Evolutionary conservation across 2,888 invertebrate genomes (phyloP), one percentile per base, ranked within the genome.

Genomic region (Antheraea assamensis): DNA sequence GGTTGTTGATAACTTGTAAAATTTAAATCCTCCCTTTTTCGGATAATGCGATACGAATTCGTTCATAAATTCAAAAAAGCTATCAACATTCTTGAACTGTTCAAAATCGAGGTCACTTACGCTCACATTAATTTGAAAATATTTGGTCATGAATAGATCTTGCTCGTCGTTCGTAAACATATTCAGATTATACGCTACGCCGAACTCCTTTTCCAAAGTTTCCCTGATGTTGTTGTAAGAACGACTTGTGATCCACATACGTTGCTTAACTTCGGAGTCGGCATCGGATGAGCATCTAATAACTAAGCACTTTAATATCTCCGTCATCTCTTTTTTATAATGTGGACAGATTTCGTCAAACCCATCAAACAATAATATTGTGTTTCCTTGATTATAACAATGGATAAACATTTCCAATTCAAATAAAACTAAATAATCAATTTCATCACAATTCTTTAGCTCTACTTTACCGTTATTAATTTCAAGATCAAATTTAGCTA

Each of bases 341-440:
- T 76, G 71, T 0, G 80, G 80, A 70, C 78, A 80, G 7, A 80
- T 78, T 72, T 79, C 80, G 19, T 80, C 81, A 7, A 79, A 80
- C 0, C 78, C 80, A 66, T 80, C 81, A 10, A 79, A 79, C 17
- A 79, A 24, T 30, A 79, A 76, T 64, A 80, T 75, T 4, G 78
- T 3, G 35, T 74, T 75, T 24, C 71, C 73, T 3, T 70, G 72
- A 42, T 77, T 79, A 35, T 66, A 78, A 61, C 64, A 75, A 19
- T 78, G 64, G 27, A 80, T 64, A 55, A 80, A 80, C 35, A 77
- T 64, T 42, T 77, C 72, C 13, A 80, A 71, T 58, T 71, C 58
- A 58, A 71, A 71, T 35, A 19, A n/a, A 21, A 24, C 24, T 55
- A 71, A 42, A n/a, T 15, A 35, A 55, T 58, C 58, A 1, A 35